phyloP scores from a whole-genome alignment of 2,113 vertebrate species.

The Rhynchomys soricoides region DNA sequence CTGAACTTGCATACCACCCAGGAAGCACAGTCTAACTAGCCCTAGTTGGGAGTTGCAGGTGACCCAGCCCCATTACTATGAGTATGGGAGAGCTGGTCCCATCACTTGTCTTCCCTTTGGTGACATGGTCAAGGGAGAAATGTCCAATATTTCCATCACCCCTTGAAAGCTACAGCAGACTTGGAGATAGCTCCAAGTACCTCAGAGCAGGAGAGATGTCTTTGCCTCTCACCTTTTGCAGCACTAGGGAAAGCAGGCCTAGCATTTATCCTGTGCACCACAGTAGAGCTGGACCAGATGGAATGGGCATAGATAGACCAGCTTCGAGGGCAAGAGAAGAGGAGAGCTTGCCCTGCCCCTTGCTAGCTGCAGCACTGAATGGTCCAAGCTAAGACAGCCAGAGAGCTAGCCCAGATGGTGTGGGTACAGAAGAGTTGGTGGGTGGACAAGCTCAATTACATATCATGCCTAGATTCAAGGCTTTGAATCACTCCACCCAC shows the following conservation, averaged over 20 bases:
- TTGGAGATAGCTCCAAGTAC: background rate
- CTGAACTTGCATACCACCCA: background rate
- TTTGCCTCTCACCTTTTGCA: background rate
- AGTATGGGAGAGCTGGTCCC: background rate
- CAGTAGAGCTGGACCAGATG: background rate
- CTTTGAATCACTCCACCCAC: background rate
- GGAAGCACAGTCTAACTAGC: background rate
- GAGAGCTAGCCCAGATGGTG: background rate
- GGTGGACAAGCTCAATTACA: background rate
- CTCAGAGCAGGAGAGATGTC: too few relatives aligned
- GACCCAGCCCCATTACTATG: too few relatives aligned
- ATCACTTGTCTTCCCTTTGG: background rate
- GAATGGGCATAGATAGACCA: background rate
- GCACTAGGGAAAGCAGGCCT: rapidly evolving
- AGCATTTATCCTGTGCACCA: background rate
- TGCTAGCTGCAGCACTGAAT: background rate
- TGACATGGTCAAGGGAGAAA: background rate
- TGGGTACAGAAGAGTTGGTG: background rate
- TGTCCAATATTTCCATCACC: rapidly evolving
- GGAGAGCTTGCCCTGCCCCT: background rate
- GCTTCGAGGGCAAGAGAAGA: background rate
- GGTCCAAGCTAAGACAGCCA: background rate
- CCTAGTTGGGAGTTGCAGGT: background rate
- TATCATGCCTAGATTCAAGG: background rate
- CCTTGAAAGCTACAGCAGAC: background rate